phyloP scores from a whole-genome alignment of 2,888 invertebrate genomes.

The Cantharis rufa region DNA sequence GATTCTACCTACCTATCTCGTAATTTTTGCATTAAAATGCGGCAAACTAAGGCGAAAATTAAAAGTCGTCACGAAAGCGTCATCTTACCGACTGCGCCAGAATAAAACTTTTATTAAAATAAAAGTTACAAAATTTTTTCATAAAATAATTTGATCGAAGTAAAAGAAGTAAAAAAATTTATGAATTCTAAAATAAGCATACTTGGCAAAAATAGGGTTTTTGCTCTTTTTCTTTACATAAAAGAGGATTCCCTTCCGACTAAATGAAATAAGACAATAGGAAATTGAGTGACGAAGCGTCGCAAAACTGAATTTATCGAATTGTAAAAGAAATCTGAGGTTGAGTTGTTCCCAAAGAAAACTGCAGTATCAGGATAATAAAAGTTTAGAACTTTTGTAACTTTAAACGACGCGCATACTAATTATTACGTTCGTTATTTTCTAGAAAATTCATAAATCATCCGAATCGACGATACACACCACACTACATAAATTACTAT shows the following conservation, averaged over 20 bases:
- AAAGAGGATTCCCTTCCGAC: constrained; percentile 9
- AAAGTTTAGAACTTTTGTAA: not conserved
- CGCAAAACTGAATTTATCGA: constrained; percentile 18
- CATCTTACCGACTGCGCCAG: not conserved
- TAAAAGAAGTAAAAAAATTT: constrained; percentile 2
- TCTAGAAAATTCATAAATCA: not conserved
- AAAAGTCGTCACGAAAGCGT: not conserved
- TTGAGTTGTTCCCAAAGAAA: constrained; percentile 3
- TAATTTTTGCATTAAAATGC: not conserved
- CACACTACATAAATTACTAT: not conserved
- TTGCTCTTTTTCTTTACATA: constrained; percentile 7
- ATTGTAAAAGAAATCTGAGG: constrained; percentile 11
- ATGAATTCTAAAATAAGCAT: constrained; percentile 3
- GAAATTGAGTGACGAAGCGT: constrained; percentile 14
- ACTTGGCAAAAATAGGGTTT: constrained; percentile 1
- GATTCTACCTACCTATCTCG: not conserved
- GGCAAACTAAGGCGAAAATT: not conserved
- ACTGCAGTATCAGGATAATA: constrained; percentile 2
- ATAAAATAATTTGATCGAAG: not conserved
- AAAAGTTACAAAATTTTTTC: not conserved
- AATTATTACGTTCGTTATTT: not conserved
- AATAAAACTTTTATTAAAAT: not conserved
- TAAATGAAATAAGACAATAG: constrained; percentile 19
- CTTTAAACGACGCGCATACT: not conserved
- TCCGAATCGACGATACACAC: not conserved